Evolutionary conservation across 2,113 vertebrate species (phyloP), one percentile per base, ranked within the genome.

Genomic region (Turdus rufiventris): DNA sequence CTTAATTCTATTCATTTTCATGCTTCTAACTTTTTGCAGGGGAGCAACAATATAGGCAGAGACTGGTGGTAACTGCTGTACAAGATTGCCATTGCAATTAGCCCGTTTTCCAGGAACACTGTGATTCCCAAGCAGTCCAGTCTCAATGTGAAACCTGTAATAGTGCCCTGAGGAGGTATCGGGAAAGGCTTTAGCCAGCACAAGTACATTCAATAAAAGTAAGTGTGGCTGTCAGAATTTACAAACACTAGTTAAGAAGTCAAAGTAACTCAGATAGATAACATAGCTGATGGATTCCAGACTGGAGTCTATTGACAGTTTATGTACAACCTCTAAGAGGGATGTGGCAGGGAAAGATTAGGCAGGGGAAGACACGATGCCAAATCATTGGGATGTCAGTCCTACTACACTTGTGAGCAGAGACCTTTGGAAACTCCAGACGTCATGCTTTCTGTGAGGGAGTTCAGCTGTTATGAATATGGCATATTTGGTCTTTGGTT

Each of bases 241-340:
- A 65, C 2, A 81, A 81, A 71, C 51, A 5, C 58, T 60, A 53
- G 57, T 91, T 81, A 89, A 72, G 74, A 57, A 96, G 57, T 88
- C 40, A 61, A 65, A 91, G 28, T 68, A 77, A 54, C 51, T 74
- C 60, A 3, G 50, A 77, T 73, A 79, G 29, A 58, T 57, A 53
- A 34, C 40, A 31, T 25, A 89, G 45, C 74, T 61, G 58, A 50
- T 5, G 4, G 65, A 81, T 80, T 74, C 20, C 38, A 42, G 20
- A 42, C 45, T 10, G 34, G 31, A 34, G 12, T 62, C 38, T 36
- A 1, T 40, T 0, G 0, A 3, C 0, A 0, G 6, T 50, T 58
- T 50, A 6, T 19, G 10, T 63, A 7, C 31, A 51, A 11, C 23
- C 19, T 45, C 23, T 47, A 18, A 71, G 36, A 42, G 28, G 10